Evolutionary conservation across 2,888 invertebrate species (phyloP).

Genomic region (Megaustenia siamemsis): DNA sequence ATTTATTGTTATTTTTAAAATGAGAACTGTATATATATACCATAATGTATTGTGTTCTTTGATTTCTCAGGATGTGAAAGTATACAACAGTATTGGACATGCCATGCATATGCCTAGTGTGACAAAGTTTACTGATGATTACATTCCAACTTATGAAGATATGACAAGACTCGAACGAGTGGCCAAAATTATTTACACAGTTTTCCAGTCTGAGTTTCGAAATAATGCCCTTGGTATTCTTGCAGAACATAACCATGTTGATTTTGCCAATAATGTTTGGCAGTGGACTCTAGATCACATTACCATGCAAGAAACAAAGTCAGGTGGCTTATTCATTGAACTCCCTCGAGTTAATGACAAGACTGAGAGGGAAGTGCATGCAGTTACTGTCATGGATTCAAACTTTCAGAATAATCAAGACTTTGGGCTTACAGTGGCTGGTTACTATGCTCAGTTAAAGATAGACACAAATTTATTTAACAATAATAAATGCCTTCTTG

Average conservation of each 20-base stretch:
- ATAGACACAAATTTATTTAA: slow-evolving; percentile 91
- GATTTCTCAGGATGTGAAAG: slow-evolving; percentile 59
- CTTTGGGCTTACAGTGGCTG: slow-evolving; percentile 91
- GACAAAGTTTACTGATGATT: slow-evolving; percentile 78
- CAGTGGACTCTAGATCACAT: slow-evolving; percentile 94
- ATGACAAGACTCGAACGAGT: slow-evolving; percentile 86
- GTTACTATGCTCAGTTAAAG: slow-evolving; percentile 94
- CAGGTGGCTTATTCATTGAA: slow-evolving; percentile 92
- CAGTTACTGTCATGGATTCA: slow-evolving; percentile 91
- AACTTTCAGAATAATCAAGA: slow-evolving; percentile 92
- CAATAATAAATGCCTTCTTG: slow-evolving; percentile 87
- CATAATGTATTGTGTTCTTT: background rate
- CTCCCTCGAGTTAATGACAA: slow-evolving; percentile 89
- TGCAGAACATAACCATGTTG: slow-evolving; percentile 92
- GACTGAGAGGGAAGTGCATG: slow-evolving; percentile 83
- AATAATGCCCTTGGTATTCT: slow-evolving; percentile 92
- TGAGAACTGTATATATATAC: background rate
- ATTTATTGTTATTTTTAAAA: background rate
- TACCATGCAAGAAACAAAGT: slow-evolving; percentile 90
- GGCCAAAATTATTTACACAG: slow-evolving; percentile 92
- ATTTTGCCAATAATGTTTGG: slow-evolving; percentile 97
- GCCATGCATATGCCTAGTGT: slow-evolving; percentile 79
- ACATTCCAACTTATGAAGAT: slow-evolving; percentile 77
- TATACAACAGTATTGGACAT: slow-evolving; percentile 70
- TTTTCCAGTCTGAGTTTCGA: slow-evolving; percentile 90